Percentiles rank a stretch among this genome's conserved stretches.
Conservation (phyloP, 2,113 vertebrate species). For the Oryctolagus cuniculus region DNA sequence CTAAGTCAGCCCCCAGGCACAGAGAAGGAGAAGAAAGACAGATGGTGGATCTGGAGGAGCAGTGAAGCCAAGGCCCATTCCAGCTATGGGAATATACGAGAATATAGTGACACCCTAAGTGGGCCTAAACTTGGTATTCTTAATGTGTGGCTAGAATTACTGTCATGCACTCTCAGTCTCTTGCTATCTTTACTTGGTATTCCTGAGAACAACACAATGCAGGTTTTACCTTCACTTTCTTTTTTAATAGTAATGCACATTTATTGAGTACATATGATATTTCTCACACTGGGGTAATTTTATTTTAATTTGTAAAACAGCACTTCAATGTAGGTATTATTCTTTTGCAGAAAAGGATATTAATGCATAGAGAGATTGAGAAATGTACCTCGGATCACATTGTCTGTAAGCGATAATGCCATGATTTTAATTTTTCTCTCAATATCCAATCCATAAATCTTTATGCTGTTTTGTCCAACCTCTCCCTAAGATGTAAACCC, state of each 20-base stretch:
- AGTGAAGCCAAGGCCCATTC: background rate
- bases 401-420: background rate
- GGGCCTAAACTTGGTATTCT: background rate
- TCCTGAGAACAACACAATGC: background rate
- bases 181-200: background rate
- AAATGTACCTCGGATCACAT: background rate
- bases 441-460: background rate
- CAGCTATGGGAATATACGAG: background rate
- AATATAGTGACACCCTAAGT: background rate
- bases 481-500: background rate
- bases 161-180: background rate
- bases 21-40: background rate
- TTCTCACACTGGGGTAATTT: background rate
- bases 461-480: background rate
- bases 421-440: background rate
- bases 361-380: background rate
- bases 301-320: background rate
- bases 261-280: background rate
- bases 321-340: constrained; percentile 2
- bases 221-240: background rate
- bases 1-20: background rate
- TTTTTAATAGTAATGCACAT: background rate
- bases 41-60: background rate
- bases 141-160: background rate
- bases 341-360: constrained; percentile 43